These are phyloP conservation scores for Ramphastos sulfuratus DNA, from an alignment of 2,113 vertebrate genomes.

Conservation along the genomic window DNA sequence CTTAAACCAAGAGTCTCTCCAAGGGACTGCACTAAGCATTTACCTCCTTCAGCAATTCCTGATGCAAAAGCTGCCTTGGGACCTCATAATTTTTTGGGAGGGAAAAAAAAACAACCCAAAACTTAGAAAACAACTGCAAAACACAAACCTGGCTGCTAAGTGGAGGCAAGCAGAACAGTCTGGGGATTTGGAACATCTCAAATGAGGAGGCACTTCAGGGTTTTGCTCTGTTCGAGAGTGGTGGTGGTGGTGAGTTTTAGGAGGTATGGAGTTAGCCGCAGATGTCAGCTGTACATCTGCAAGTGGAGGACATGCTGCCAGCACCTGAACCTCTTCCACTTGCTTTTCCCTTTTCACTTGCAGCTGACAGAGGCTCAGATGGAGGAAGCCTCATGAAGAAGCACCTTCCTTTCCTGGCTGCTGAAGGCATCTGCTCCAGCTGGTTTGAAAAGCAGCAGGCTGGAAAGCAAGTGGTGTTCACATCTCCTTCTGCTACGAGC, in stretches of 20 bases:
- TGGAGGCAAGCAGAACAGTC: background rate
- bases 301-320: background rate
- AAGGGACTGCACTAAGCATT: background rate
- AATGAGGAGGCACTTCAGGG: background rate
- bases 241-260: background rate
- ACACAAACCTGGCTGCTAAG: background rate
- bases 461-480: accelerated
- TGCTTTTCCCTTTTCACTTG: background rate
- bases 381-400: background rate
- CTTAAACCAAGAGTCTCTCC: background rate
- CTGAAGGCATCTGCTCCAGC: background rate
- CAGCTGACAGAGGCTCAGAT: background rate
- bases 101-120: background rate
- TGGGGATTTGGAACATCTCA: background rate
- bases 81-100: background rate
- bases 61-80: background rate
- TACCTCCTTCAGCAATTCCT: background rate
- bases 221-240: background rate
- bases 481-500: background rate
- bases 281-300: background rate
- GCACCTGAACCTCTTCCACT: background rate
- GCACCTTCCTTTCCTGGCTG: background rate
- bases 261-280: background rate
- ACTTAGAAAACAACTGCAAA: background rate
- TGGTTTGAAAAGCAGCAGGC: background rate